Evolutionary conservation across 2,888 invertebrate genomes (phyloP), one percentile per base, ranked within the genome.

Genomic region (Himalopsyche anomala): DNA sequence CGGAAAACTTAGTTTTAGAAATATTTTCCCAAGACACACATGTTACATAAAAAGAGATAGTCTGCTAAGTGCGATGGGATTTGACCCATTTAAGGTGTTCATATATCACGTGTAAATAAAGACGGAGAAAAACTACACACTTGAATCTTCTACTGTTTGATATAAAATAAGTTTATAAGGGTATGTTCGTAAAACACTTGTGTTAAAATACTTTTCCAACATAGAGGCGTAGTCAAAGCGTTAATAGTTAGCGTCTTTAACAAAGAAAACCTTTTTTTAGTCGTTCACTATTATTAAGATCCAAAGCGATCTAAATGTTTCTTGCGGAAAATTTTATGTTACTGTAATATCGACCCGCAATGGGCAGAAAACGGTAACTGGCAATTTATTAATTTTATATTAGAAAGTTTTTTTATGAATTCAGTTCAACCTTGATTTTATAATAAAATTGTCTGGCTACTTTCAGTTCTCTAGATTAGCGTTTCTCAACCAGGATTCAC

Each of bases 21-120:
- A 62, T 62, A 62, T 62, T 62, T 62, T 62, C 62, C 62, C 62
- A 62, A 62, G 62, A 62, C 62, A 62, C 62, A 62, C 62, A 62
- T 62, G 62, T 62, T 62, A 62, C 62, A 62, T 62, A 62, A 62
- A 62, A 62, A 62, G 19, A 62, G 62, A 62, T 62, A 62, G 62
- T 19, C 62, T 62, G 62, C 62, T 62, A 62, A 62, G 62, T 62
- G 62, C 62, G 62, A 62, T 62, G 62, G 62, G 62, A 62, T 62
- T 62, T 62, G 62, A 62, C 62, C 62, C 62, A 62, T 62, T 62
- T 62, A 62, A 62, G 62, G 62, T 62, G 62, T 62, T 62, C 62
- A 62, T 62, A 62, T 62, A 62, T 62, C 62, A 62, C 62, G 62
- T 62, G 62, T 62, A 62, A 62, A 62, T 62, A 62, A 62, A 62